A percentile compares a stretch with the other conserved stretches of the same genome.
phyloP scores from a whole-genome alignment of 1,140 invertebrate species.

The Limonius californicus region DNA sequence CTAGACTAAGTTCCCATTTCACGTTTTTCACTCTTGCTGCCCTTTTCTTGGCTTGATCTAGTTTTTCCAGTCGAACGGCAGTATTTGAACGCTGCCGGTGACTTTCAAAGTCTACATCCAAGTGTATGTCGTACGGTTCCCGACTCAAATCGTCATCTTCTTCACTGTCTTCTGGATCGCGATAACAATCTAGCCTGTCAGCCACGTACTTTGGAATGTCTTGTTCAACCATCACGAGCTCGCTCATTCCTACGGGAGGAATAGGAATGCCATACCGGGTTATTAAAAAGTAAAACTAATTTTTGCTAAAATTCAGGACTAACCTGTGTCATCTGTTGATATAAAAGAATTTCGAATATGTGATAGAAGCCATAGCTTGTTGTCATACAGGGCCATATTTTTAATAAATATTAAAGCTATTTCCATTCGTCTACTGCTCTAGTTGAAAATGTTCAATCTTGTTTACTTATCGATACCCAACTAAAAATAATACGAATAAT shows the following conservation, averaged over 20 bases:
- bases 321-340: slow-evolving; percentile 90
- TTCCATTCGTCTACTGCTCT: too few species aligned
- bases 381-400: slow-evolving; percentile 95
- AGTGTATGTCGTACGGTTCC: slow-evolving; percentile 67
- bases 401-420: too few species aligned
- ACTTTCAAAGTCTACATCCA: slow-evolving; percentile 70
- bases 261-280: too few species aligned
- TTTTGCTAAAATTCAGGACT: too few species aligned
- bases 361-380: slow-evolving; percentile 86
- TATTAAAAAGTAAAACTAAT: slow-evolving; percentile 12
- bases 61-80: slow-evolving; percentile 81
- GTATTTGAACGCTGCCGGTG: slow-evolving; percentile 82
- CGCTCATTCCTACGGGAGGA: slow-evolving; percentile 62
- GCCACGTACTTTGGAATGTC: slow-evolving; percentile 57
- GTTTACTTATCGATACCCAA: too few species aligned
- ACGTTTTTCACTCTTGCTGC: slow-evolving; percentile 73
- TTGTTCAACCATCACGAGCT: slow-evolving; percentile 64
- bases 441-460: neutral
- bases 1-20: slow-evolving; percentile 67
- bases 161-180: slow-evolving; percentile 71
- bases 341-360: slow-evolving; percentile 93
- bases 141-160: slow-evolving; percentile 63
- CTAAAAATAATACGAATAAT: too few species aligned
- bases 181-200: slow-evolving; percentile 63
- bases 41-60: slow-evolving; percentile 80